These are phyloP conservation scores for Siniperca undulata DNA, from an alignment of 2,797 vertebrate species.

Conservation along the genomic window DNA sequence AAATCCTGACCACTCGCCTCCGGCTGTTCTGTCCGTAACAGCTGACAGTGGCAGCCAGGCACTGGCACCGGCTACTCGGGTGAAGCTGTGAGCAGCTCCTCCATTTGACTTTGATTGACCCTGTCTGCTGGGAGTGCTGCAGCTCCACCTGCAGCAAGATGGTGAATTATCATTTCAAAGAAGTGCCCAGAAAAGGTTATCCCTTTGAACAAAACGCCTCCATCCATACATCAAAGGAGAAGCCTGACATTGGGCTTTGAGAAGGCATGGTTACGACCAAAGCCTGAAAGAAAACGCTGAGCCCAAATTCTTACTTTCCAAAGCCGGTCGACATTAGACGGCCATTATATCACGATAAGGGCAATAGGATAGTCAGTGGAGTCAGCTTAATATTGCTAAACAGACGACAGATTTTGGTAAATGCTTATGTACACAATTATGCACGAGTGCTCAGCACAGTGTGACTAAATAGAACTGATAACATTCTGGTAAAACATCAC, in stretches of 20 bases:
- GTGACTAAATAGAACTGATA: constrained; percentile 79
- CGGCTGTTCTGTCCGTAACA: too few species aligned
- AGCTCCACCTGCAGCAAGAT: constrained; percentile 77
- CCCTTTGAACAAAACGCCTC: constrained; percentile 87
- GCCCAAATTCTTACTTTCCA: constrained; percentile 63
- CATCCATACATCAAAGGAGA: constrained; percentile 84
- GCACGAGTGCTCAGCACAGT: constrained; percentile 65
- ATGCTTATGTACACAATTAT: constrained; percentile 74
- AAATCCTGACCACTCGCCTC: too few species aligned
- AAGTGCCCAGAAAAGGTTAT: constrained; percentile 85
- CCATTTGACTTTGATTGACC: constrained; percentile 86
- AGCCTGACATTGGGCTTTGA: constrained; percentile 75
- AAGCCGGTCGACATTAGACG: constrained; percentile 56
- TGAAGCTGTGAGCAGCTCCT: constrained; percentile 69
- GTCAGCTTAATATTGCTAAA: constrained; percentile 63
- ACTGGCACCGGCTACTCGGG: constrained; percentile 53
- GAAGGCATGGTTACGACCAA: constrained; percentile 68
- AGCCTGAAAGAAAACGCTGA: constrained; percentile 75
- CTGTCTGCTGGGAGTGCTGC: constrained; percentile 66
- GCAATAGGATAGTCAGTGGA: constrained; percentile 53
- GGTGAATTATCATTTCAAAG: constrained; percentile 87
- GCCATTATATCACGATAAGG: constrained; percentile 53
- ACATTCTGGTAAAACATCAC: constrained; percentile 72
- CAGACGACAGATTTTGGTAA: constrained; percentile 63
- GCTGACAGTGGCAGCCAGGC: constrained; percentile 61